Conservation (phyloP, 1,140 invertebrate genomes). For the Lasioglossum albipes region DNA sequence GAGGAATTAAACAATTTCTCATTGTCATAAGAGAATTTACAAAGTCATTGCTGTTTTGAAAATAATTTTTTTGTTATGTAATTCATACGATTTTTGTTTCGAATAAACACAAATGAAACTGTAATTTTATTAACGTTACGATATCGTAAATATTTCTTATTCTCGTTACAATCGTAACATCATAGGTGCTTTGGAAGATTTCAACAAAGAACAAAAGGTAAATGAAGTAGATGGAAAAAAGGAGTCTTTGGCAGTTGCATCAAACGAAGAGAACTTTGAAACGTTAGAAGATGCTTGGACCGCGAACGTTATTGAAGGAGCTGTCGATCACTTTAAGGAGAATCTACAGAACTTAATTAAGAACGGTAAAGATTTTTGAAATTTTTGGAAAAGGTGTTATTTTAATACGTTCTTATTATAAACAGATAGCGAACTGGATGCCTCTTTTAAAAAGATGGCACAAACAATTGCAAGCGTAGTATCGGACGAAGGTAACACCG, state of each 20-base stretch:
- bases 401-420: background rate
- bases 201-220: slow-evolving; percentile 71
- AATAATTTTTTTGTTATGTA: background rate
- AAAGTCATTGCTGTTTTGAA: background rate
- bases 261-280: slow-evolving; percentile 40
- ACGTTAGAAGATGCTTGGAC: slow-evolving; percentile 68
- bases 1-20: background rate
- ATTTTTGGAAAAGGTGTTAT: background rate
- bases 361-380: slow-evolving; percentile 63
- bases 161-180: slow-evolving; percentile 24
- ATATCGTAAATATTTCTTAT: background rate
- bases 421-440: too few relatives aligned
- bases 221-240: slow-evolving; percentile 27
- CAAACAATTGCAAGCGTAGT: too few relatives aligned
- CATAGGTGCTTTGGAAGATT: slow-evolving; percentile 80
- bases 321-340: slow-evolving; percentile 72
- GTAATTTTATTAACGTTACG: background rate
- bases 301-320: slow-evolving; percentile 73
- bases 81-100: background rate
- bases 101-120: background rate
- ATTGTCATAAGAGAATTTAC: background rate
- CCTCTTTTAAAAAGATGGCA: too few relatives aligned
- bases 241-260: background rate
- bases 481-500: too few relatives aligned
- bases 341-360: slow-evolving; percentile 71